Evolutionary conservation across 2,113 vertebrate species (phyloP), one percentile per base, ranked within the genome.

Genomic region (Hemibates koningsi): DNA sequence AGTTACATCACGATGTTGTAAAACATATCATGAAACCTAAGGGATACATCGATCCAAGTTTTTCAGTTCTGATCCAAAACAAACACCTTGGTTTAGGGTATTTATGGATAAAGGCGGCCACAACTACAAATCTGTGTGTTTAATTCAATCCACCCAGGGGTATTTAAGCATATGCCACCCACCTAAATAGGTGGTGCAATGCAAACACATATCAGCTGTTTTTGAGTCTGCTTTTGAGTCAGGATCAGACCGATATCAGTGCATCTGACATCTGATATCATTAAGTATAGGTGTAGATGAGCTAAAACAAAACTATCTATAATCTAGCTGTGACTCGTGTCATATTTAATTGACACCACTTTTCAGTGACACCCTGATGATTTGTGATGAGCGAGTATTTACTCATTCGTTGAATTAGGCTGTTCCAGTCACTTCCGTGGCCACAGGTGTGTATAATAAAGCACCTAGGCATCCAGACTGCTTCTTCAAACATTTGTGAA

Each of bases 101-200:
- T 32, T 32, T 50, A 48, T 48, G 16, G 43, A 12, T 50, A 21
- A 66, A 66, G 61, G 0, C 0, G 3, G 10, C 61, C 34, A 66
- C 19, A 66, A 66, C 0, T 66, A 66, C 4, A 66, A 66, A n/a
- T 66, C 61, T 38, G 61, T 38, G 61, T 3, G 19, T 66, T 66
- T 1, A 66, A 66, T 66, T 8, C 61, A 21, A n/a, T 3, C 17
- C 61, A 66, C 10, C 19, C 1, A 66, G 61, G 10, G 10, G 32
- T n/a, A 7, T 0, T 66, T 38, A 66, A 38, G 34, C 2, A 38
- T 1, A 66, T n/a, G 17, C 32, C 1, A 66, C 32, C 59, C 6
- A 36, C 61, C 61, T 66, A 12, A 36, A 66, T 36, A n/a, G 9
- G 32, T n/a, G 17, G 61, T 38, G 61, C 34, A n/a, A 66, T 66